Conservation (phyloP, 2,888 invertebrate species). For the Amiota minor region DNA sequence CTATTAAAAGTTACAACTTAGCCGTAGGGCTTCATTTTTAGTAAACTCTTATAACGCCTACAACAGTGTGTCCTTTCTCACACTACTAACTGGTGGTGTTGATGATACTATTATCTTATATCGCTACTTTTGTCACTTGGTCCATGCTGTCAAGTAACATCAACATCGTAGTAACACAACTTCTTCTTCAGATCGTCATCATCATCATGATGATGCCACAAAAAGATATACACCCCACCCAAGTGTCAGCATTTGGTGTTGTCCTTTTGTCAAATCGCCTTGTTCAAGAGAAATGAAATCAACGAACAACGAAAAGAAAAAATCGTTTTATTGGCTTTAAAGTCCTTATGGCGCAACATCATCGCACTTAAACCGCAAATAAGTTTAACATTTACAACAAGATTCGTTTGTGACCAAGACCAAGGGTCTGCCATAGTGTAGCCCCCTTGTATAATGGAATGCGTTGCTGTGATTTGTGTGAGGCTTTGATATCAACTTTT, state of each 20-base stretch:
- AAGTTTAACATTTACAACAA: conserved; percentile 60
- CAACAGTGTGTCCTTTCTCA: conserved; percentile 6
- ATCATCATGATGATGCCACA: conserved; percentile 29
- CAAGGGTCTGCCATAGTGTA: conserved; percentile 42
- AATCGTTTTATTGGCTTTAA: conserved; percentile 73
- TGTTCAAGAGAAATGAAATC: conserved; percentile 13
- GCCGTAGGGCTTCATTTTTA: conserved; percentile 18
- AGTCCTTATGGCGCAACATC: conserved; percentile 57
- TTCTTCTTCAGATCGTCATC: conserved; percentile 50
- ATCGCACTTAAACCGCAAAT: conserved; percentile 60
- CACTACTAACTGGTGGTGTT: conserved; percentile 55
- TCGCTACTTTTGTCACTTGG: conserved; percentile 48
- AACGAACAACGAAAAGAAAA: conserved; percentile 48
- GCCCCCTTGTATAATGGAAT: conserved; percentile 53
- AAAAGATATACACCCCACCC: conserved; percentile 33
- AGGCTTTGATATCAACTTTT: conserved; percentile 48
- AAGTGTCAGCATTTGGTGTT: not conserved
- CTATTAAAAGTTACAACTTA: not conserved
- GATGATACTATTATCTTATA: conserved; percentile 72
- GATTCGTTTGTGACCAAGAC: conserved; percentile 40
- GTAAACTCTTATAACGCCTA: conserved; percentile 12
- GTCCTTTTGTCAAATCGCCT: not conserved
- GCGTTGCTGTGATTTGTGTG: conserved; percentile 58
- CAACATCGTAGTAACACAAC: conserved; percentile 23
- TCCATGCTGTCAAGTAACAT: conserved; percentile 50